Evolutionary conservation across 2,888 invertebrate genomes (phyloP), one percentile per base, ranked within the genome.

Genomic region (Blomia tropicalis): DNA sequence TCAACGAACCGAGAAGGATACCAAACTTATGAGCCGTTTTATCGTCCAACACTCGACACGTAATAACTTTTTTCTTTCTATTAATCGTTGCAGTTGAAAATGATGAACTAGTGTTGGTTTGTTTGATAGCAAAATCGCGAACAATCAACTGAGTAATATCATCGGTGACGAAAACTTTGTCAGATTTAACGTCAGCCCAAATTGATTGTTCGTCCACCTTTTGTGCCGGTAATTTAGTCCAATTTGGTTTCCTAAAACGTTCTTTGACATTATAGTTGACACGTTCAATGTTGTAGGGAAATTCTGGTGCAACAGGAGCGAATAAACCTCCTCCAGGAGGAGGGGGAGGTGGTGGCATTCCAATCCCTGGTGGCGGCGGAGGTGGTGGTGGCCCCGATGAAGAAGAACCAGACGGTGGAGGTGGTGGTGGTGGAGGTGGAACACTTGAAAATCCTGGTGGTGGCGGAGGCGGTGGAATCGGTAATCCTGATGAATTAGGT

Each of bases 151-250:
- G 80, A 2, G 95, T 79, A 68, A 96, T 85, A 69, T 91, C 90
- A 0, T 87, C 86, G 1, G 85, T 85, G 0, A 87, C 89, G 32
- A 66, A 73, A 60, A 90, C 75, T 66, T 84, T 82, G 68, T 92
- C 90, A 74, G 96, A 95, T 73, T 89, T 84, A 0, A 87, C 87
- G 73, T 84, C 83, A 0, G 90, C 83, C 98, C 96, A 98, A 72
- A 98, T 91, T 0, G 92, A 86, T 68, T 92, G 88, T 70, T 88
- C 87, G 0, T 88, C 84, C 78, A 98, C 81, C 73, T 85, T 87
- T 70, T 85, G 83, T 0, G 92, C 89, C 32, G 63, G 59, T 22
- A 66, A 54, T 47, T 87, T 84, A 74, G 91, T 92, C 95, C 96
- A 96, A 71, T 95, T 95, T 64, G 91, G 87, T 66, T 91, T 79